These are phyloP conservation scores for Zelleria hepariella DNA, from an alignment of 2,888 invertebrate genomes.

Conservation along the genomic window DNA sequence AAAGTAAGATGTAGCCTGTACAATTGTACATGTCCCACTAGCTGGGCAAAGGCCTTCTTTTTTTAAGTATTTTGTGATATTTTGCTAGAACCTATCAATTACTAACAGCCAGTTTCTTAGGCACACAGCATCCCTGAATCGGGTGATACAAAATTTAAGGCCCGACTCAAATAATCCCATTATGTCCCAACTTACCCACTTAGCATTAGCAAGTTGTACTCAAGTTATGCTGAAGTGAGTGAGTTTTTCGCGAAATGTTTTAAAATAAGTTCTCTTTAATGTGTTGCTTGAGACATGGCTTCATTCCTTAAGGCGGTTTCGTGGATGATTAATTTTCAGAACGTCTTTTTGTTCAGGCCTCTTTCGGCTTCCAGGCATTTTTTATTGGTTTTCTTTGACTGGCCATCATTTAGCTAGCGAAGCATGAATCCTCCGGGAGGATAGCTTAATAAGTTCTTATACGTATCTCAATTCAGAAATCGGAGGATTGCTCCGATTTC, in stretches of 20 bases:
- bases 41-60: too few relatives aligned
- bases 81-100: neutral
- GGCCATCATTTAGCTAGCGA: too few relatives aligned
- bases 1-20: too few relatives aligned
- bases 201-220: conserved; percentile 3
- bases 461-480: too few relatives aligned
- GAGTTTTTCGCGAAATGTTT: neutral
- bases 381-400: too few relatives aligned
- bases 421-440: too few relatives aligned
- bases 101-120: neutral
- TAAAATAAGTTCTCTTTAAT: neutral
- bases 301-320: neutral
- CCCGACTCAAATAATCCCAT: conserved; percentile 27
- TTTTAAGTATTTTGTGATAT: neutral
- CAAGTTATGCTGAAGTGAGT: neutral
- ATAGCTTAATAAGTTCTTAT: too few relatives aligned
- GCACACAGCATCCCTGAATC: neutral
- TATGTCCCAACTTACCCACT: conserved; percentile 31
- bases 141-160: conserved; percentile 33
- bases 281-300: neutral
- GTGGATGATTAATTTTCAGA: neutral
- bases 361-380: neutral
- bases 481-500: too few relatives aligned
- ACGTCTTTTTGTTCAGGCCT: neutral
- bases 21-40: too few relatives aligned